Percentiles rank a stretch among this genome's conserved stretches.
Evolutionary conservation across 2,113 vertebrate genomes (phyloP).

Genomic region (Myodes glareolus): DNA sequence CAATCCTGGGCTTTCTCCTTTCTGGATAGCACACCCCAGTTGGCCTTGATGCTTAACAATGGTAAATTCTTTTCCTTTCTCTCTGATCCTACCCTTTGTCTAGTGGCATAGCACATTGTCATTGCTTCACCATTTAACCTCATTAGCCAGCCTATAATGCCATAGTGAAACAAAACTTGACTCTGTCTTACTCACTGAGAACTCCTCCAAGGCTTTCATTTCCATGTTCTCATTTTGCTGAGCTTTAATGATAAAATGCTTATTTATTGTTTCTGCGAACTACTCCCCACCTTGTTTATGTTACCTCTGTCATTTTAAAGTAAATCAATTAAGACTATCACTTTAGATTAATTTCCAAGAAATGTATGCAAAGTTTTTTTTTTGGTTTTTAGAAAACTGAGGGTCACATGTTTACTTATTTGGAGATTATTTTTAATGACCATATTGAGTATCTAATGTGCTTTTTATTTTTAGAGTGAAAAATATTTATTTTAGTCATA

Average conservation of each 20-base stretch:
- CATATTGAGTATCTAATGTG: conserved; percentile 38
- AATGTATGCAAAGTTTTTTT: not conserved
- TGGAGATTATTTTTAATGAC: conserved; percentile 39
- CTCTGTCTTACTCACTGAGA: not conserved
- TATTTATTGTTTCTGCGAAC: not conserved
- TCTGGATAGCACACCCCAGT: not conserved
- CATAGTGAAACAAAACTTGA: not conserved
- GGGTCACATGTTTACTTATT: not conserved
- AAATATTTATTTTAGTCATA: not conserved
- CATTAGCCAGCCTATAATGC: not conserved
- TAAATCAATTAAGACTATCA: not conserved
- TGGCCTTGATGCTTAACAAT: conserved; percentile 37
- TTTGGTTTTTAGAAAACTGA: conserved; percentile 28
- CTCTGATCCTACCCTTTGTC: not conserved
- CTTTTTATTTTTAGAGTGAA: conserved; percentile 38
- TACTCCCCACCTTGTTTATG: conserved; percentile 6
- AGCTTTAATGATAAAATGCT: conserved; percentile 3
- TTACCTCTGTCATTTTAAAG: conserved; percentile 53
- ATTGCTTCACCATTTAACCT: not conserved
- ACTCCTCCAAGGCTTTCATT: not conserved
- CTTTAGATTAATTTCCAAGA: conserved; percentile 20
- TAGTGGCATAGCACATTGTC: not conserved
- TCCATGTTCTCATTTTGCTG: not conserved
- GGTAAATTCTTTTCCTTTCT: not conserved
- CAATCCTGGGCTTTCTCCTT: not conserved